phyloP scores from a whole-genome alignment of 2,797 vertebrate genomes.

The Emys orbicularis region DNA sequence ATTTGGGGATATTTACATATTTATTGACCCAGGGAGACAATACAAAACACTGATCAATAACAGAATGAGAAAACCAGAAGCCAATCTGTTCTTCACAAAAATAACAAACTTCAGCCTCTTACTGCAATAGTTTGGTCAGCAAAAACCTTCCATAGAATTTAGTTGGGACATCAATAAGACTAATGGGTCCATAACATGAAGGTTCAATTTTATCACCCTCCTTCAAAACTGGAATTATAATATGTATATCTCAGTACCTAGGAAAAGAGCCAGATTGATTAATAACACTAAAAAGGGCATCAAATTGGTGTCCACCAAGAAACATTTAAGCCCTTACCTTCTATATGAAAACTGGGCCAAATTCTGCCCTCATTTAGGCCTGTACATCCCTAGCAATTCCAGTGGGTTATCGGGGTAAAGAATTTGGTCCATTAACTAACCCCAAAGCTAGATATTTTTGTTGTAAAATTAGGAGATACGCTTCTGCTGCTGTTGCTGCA shows the following conservation, averaged over 20 bases:
- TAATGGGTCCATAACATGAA: not conserved
- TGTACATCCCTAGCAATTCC: not conserved
- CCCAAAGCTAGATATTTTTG: not conserved
- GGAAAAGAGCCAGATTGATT: not conserved
- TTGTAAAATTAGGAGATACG: not conserved
- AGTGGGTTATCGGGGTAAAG: not conserved
- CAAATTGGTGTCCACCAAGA: not conserved
- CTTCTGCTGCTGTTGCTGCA: not conserved
- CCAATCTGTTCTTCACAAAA: not conserved
- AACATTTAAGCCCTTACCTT: not conserved
- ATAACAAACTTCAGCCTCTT: not conserved
- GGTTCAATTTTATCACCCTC: not conserved
- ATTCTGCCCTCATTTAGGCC: not conserved
- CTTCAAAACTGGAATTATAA: not conserved
- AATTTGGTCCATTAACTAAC: accelerated
- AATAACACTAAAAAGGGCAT: not conserved
- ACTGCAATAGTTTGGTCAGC: not conserved
- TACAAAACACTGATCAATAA: not conserved
- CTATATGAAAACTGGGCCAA: not conserved
- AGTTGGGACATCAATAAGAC: not conserved
- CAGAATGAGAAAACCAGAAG: not conserved
- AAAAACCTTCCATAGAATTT: not conserved
- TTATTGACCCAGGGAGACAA: slow-evolving; percentile 44
- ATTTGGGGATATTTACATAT: slow-evolving; percentile 49
- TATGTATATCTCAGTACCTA: not conserved